Base-by-base conservation (phyloP, 2,113 vertebrate genomes). In the Tretioscincus oriximinensis region DNA sequence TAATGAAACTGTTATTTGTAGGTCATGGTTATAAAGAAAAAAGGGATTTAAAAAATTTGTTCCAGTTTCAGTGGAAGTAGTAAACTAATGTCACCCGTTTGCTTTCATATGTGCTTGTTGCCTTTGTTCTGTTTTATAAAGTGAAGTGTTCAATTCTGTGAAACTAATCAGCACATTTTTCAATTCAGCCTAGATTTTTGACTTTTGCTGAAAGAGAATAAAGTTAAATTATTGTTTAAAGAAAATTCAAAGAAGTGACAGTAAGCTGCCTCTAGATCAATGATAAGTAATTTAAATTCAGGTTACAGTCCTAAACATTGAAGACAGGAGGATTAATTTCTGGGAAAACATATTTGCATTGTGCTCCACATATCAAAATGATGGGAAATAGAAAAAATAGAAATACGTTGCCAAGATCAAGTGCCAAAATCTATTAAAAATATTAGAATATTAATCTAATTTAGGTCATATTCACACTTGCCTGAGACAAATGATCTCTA, bases 311-410 rank as follows among this genome's bases (percentile, higher is more conserved):
- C 77, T 65, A 63, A 63, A 29, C 28, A 47, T 11, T 61, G 16
- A 47, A 29, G n/a, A 35, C 22, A 70, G 14, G 9, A 1, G 28
- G n/a, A 5, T 26, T 31, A 35, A 3, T 28, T 14, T 73, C 28
- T n/a, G 16, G 41, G 24, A 45, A 45, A 58, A 8, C 22, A 20
- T 72, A 21, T 22, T 31, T 64, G 12, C 21, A 64, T 65, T 64
- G n/a, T 22, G 16, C 14, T 51, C n/a, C n/a, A 14, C 2, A 86
- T 75, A 79, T 51, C 86, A 92, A 89, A 92, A 86, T 90, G 92
- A 94, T 92, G 88, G 54, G 54, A 5, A 93, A 92, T 93, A 91
- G 82, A 58, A 14, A 24, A 29, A 35, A 54, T 68, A 35, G 11
- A 51, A 47, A 28, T 7, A 26, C 20, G 12, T 78, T 68, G 16